These are phyloP conservation scores for Biston stratarius DNA, from an alignment of 2,888 invertebrate genomes.

Conservation along the genomic window DNA sequence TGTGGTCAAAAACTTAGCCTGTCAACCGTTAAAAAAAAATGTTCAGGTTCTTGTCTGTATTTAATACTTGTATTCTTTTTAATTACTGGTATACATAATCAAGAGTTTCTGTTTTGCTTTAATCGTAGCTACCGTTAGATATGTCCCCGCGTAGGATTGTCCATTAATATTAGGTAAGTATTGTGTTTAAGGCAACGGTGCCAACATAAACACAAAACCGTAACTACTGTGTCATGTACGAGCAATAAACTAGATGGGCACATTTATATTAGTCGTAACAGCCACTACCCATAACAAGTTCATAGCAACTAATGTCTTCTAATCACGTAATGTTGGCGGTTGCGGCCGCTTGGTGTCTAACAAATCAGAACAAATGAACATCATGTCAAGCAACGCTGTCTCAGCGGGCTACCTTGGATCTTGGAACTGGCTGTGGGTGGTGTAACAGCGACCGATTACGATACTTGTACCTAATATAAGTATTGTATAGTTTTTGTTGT, in stretches of 20 bases:
- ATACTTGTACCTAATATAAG: constrained; percentile 1
- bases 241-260: constrained; percentile 45
- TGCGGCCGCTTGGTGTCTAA: constrained; percentile 62
- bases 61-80: too few relatives aligned
- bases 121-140: too few relatives aligned
- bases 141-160: neutral
- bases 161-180: constrained; percentile 13
- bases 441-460: constrained; percentile 4
- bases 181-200: constrained; percentile 13
- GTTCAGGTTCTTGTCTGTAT: too few relatives aligned
- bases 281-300: constrained; percentile 43
- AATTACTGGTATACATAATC: too few relatives aligned
- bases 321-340: constrained; percentile 64
- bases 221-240: constrained; percentile 34
- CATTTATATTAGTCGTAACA: constrained; percentile 45
- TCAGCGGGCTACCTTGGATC: constrained; percentile 60
- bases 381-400: constrained; percentile 69
- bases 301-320: constrained; percentile 58
- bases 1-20: too few relatives aligned
- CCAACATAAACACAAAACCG: constrained; percentile 26
- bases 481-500: too few relatives aligned
- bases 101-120: too few relatives aligned
- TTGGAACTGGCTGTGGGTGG: constrained; percentile 25
- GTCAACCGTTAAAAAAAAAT: too few relatives aligned
- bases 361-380: constrained; percentile 78